These are phyloP conservation scores for Mormyrus lacerda DNA, from an alignment of 2,113 vertebrate species.

Conservation along the genomic window DNA sequence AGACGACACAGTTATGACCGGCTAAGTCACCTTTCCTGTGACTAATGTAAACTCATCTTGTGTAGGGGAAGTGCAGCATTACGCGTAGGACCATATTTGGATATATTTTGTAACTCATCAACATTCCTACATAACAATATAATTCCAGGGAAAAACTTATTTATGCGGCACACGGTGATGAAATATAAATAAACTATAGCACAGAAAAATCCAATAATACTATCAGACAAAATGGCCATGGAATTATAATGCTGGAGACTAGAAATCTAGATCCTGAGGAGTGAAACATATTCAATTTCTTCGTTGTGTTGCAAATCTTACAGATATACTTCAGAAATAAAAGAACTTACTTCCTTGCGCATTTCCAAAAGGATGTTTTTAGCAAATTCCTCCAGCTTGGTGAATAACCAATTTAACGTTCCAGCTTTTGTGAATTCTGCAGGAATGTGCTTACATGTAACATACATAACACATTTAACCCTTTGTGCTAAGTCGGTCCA, in stretches of 20 bases:
- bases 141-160: too few relatives aligned
- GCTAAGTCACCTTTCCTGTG: neutral
- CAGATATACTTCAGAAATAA: neutral
- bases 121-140: too few relatives aligned
- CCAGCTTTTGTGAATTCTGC: neutral
- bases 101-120: neutral
- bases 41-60: neutral
- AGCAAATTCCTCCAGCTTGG: neutral
- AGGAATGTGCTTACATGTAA: neutral
- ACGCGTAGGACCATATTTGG: neutral
- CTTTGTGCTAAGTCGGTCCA: too few relatives aligned
- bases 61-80: neutral
- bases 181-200: too few relatives aligned
- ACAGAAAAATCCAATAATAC: too few relatives aligned
- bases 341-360: neutral
- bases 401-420: neutral
- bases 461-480: neutral
- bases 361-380: neutral
- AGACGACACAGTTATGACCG: neutral
- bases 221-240: too few relatives aligned
- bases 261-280: too few relatives aligned
- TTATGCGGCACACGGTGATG: too few relatives aligned
- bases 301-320: too few relatives aligned
- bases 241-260: too few relatives aligned
- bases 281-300: too few relatives aligned